phyloP scores from a whole-genome alignment of 2,113 vertebrate species.

The Ceratotherium simum region DNA sequence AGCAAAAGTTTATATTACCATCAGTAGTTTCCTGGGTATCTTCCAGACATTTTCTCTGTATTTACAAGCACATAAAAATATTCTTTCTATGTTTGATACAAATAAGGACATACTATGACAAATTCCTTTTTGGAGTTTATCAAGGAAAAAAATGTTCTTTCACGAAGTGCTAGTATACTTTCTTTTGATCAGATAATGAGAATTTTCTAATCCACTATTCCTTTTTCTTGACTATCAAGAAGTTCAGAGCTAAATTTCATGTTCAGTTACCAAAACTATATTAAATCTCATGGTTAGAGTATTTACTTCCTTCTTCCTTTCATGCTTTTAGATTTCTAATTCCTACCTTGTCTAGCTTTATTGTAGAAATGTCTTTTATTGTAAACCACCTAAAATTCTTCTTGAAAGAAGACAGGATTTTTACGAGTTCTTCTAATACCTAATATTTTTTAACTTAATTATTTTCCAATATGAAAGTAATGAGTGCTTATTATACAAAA shows the following conservation, averaged over 20 bases:
- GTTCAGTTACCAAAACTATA: constrained; percentile 8
- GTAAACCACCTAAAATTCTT: constrained; percentile 44
- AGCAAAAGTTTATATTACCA: neutral
- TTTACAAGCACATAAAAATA: constrained; percentile 16
- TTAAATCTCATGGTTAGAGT: constrained; percentile 37
- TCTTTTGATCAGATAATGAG: constrained; percentile 43
- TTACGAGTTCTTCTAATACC: constrained; percentile 46
- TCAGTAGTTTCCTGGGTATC: neutral
- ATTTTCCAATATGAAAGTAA: constrained; percentile 44
- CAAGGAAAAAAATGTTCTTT: constrained; percentile 42
- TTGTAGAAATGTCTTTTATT: constrained; percentile 39
- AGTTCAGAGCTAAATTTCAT: constrained; percentile 57
- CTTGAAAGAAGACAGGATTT: constrained; percentile 9
- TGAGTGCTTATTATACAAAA: constrained; percentile 54
- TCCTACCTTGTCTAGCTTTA: constrained; percentile 12
- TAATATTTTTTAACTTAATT: constrained; percentile 47
- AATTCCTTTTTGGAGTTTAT: constrained; percentile 16
- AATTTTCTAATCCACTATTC: constrained; percentile 46
- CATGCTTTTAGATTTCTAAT: constrained; percentile 32
- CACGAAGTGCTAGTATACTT: neutral
- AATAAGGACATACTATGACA: neutral
- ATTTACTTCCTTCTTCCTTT: constrained; percentile 40
- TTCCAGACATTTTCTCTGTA: constrained; percentile 37
- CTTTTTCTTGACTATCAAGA: constrained; percentile 33
- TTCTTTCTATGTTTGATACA: neutral